Base-by-base conservation (phyloP, 2,888 invertebrate species). In the Phaedon cochleariae region DNA sequence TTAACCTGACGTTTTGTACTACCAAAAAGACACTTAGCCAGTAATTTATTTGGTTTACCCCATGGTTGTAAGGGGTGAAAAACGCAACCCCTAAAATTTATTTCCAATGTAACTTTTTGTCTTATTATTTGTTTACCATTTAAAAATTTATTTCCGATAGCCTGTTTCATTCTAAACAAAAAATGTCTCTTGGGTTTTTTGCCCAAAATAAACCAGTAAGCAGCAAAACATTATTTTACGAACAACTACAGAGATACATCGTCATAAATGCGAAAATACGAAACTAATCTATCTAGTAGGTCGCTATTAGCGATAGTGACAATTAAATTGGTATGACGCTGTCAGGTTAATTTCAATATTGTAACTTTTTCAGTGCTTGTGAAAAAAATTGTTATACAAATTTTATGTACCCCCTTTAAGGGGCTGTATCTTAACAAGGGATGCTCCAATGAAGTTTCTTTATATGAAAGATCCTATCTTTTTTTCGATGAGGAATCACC, bases 121-220 rank as follows among this genome's bases (percentile, higher is more conserved):
- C 49, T 49, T 49, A 49, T 49, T 51, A 58, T 58, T 58, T 58
- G 58, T 58, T 58, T 58, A 41, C 58, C 58, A 58, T 58, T 58
- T 58, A 58, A 58, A 58, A 58, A 58, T 58, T 37, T 51, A 58
- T 58, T 58, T 58, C 58, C 58, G 58, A 58, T 58, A 58, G 58
- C 58, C 58, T 58, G 58, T 58, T 58, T 58, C 58, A 58, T 58
- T 58, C 41, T 58, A 51, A 58, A 58, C 58, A 58, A 58, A 58
- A 51, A 58, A 58, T 58, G 58, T 58, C 58, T 51, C 58, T 51
- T 58, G 58, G 10, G 10, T 58, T 58, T 58, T 54, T 54, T 26
- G 54, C 31, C 54, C 54, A 54, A 54, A 49, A 49, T 49, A 49
- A 49, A 48, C 48, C 17, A 48, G 48, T 48, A 15, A 9, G 17